A percentile compares a stretch with the other conserved stretches of the same genome.
Evolutionary conservation across 2,113 vertebrate genomes (phyloP).

Genomic region (Heptranchias perlo): DNA sequence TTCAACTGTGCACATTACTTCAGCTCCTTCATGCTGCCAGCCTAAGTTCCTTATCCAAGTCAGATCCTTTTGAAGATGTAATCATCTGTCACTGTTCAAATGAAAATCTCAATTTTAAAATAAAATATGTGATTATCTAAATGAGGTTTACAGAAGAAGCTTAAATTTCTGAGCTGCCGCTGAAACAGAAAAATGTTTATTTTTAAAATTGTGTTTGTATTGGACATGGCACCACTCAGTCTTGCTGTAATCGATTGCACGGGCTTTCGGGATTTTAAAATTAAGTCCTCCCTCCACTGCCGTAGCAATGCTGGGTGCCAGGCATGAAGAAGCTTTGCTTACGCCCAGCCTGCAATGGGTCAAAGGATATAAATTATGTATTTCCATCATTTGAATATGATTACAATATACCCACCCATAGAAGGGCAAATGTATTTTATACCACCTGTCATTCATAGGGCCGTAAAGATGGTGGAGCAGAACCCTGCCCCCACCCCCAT

Average conservation of each 20-base stretch:
- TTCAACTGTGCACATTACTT: background rate
- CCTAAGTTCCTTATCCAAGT: background rate
- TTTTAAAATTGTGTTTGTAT: background rate
- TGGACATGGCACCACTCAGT: background rate
- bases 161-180: background rate
- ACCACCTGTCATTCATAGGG: too few relatives aligned
- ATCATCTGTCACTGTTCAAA: background rate
- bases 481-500: too few relatives aligned
- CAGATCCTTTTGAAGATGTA: background rate
- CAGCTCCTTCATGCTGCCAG: background rate
- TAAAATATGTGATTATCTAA: background rate
- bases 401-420: too few relatives aligned
- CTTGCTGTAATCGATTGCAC: background rate
- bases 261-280: background rate
- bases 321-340: too few relatives aligned
- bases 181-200: background rate
- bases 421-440: too few relatives aligned
- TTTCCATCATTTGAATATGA: too few relatives aligned
- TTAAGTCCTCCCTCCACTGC: too few relatives aligned
- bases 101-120: constrained; percentile 2
- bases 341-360: too few relatives aligned
- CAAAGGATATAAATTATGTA: too few relatives aligned
- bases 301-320: too few relatives aligned
- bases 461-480: too few relatives aligned
- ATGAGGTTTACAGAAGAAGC: background rate